Conservation (phyloP, 1,140 invertebrate species). For the Dendroctonus ponderosae region DNA sequence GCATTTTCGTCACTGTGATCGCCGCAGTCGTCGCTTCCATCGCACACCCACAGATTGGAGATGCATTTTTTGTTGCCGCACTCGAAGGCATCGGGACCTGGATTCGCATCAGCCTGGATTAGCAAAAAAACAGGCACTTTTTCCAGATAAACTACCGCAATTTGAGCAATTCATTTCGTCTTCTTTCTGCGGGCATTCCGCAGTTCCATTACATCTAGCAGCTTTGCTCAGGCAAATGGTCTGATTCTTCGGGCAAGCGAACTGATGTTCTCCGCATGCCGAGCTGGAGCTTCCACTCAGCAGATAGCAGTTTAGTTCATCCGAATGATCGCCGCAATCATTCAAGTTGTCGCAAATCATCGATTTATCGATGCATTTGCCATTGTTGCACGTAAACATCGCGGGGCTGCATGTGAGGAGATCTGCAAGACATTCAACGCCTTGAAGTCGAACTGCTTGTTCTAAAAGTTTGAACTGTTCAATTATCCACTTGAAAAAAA, state of each 20-base stretch:
- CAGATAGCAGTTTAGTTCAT: conserved; percentile 51
- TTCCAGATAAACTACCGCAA: conserved; percentile 41
- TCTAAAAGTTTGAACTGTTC: neutral
- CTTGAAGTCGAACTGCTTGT: too few species aligned
- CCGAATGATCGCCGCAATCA: conserved; percentile 56
- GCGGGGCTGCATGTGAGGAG: conserved; percentile 28
- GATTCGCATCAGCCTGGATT: neutral
- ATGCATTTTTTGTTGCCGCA: conserved; percentile 59
- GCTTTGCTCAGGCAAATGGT: conserved; percentile 53
- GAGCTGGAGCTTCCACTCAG: neutral
- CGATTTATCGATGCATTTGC: conserved; percentile 52
- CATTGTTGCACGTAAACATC: conserved; percentile 39
- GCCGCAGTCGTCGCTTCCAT: conserved; percentile 63
- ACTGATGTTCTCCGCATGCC: conserved; percentile 38
- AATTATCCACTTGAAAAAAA: conserved; percentile 1
- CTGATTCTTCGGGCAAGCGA: conserved; percentile 61
- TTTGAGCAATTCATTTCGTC: conserved; percentile 60
- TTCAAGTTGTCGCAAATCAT: conserved; percentile 54
- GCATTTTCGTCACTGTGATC: conserved; percentile 66
- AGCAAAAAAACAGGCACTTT: neutral
- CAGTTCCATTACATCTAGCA: conserved; percentile 51
- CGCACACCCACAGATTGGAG: conserved; percentile 64
- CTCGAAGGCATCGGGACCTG: conserved; percentile 54
- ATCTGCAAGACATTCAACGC: conserved; percentile 15
- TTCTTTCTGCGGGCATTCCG: conserved; percentile 68